phyloP scores from a whole-genome alignment of 2,888 invertebrate species.

The Caenorhabditis sp. region DNA sequence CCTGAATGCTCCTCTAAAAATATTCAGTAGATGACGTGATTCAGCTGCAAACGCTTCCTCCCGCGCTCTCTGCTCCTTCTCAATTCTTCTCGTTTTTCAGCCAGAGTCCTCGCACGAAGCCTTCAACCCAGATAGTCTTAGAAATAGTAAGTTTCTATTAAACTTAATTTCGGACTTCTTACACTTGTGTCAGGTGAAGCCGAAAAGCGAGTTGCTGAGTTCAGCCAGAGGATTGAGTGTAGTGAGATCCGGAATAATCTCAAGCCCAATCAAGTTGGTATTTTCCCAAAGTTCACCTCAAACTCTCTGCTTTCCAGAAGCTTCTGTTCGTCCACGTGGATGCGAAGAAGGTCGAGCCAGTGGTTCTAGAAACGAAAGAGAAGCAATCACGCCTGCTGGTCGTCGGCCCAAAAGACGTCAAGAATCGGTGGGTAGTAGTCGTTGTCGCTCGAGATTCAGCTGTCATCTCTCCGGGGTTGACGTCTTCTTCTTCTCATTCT shows the following conservation, averaged over 20 bases:
- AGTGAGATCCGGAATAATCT: constrained; percentile 34
- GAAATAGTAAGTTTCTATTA: constrained; percentile 46
- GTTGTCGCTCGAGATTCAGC: too few relatives aligned
- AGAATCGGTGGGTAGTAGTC: constrained; percentile 61
- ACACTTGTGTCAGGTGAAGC: too few relatives aligned
- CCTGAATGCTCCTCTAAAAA: too few relatives aligned
- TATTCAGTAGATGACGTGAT: not conserved
- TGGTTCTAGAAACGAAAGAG: constrained; percentile 63
- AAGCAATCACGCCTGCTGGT: constrained; percentile 60
- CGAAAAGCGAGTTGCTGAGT: constrained; percentile 39
- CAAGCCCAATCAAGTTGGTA: constrained; percentile 33
- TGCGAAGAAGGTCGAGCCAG: constrained; percentile 52
- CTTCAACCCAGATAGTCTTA: constrained; percentile 49
- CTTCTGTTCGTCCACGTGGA: constrained; percentile 51
- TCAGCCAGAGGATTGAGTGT: constrained; percentile 28
- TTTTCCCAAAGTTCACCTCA: not conserved
- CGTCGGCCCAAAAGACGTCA: constrained; percentile 69
- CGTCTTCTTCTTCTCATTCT: constrained; percentile 3
- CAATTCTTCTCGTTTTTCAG: constrained; percentile 40
- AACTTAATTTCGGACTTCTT: too few relatives aligned
- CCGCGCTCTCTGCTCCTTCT: too few relatives aligned
- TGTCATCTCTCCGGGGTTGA: too few relatives aligned
- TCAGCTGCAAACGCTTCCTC: too few relatives aligned
- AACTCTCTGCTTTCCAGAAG: constrained; percentile 31
- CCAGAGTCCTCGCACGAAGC: constrained; percentile 34